A percentile compares a stretch with the other conserved stretches of the same genome.
Conservation (phyloP, 1,140 invertebrate species). For the Bursaphelenchus mucronatus region DNA sequence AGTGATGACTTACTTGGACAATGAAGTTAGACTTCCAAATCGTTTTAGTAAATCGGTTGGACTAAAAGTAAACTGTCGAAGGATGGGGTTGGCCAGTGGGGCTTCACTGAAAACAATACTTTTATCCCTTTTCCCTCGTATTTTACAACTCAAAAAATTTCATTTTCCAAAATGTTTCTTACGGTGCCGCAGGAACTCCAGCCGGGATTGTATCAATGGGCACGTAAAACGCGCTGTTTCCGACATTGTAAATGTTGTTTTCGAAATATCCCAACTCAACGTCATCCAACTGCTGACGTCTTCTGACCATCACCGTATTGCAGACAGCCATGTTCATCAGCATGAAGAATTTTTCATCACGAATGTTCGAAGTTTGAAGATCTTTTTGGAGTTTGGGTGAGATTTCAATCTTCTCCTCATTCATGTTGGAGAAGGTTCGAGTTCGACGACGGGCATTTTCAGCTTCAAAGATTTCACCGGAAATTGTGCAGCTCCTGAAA, state of each 20-base stretch:
- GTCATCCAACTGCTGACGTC: constrained; percentile 26
- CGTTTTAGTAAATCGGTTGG: constrained; percentile 20
- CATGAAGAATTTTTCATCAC: constrained; percentile 73
- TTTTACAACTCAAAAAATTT: too few species aligned
- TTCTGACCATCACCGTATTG: constrained; percentile 85
- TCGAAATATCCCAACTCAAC: constrained; percentile 33
- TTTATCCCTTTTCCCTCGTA: too few species aligned
- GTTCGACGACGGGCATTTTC: constrained; percentile 1
- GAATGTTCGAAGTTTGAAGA: constrained; percentile 65
- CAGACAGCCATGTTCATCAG: constrained; percentile 84
- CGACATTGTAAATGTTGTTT: constrained; percentile 29
- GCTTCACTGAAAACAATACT: constrained; percentile 4
- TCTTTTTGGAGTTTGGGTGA: constrained; percentile 3
- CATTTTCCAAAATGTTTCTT: too few species aligned
- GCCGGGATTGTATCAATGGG: constrained; percentile 1
- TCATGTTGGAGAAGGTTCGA: background rate
- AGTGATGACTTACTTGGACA: constrained; percentile 22
- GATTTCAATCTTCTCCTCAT: constrained; percentile 6
- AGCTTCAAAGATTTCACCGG: background rate
- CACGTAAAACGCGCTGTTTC: constrained; percentile 31
- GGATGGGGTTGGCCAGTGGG: constrained; percentile 8
- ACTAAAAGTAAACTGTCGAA: constrained; percentile 22
- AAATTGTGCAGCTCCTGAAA: background rate
- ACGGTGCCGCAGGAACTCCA: background rate
- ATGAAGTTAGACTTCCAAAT: constrained; percentile 19